Percentiles rank a stretch among this genome's conserved stretches.
These are phyloP conservation scores for Umimayanthus chanpuru DNA, from an alignment of 92 coral and sea anemone species.

Conservation along the genomic window DNA sequence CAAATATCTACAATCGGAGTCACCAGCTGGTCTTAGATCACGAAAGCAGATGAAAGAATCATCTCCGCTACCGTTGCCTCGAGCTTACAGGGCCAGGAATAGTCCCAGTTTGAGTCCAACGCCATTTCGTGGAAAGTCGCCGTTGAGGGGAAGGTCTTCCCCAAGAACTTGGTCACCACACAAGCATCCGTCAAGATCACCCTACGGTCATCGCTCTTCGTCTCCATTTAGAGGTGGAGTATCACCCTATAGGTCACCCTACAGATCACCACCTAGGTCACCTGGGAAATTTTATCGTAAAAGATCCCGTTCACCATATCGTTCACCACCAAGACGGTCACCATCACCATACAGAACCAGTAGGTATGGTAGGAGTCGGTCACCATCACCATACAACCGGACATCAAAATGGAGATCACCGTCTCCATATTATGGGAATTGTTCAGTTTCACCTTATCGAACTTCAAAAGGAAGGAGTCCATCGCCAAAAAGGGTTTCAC, in stretches of 20 bases:
- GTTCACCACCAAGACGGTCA: slow-evolving; percentile 70
- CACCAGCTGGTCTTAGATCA: slow-evolving; percentile 56
- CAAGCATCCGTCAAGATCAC: slow-evolving; percentile 85
- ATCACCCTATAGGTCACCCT: slow-evolving; percentile 72
- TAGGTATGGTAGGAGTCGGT: slow-evolving; percentile 66
- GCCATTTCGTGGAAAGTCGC: slow-evolving; percentile 61
- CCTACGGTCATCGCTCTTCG: slow-evolving; percentile 38
- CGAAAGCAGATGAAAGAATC: slow-evolving; percentile 55
- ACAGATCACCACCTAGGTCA: slow-evolving; percentile 78
- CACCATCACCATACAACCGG: slow-evolving; percentile 67
- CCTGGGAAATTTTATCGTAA: slow-evolving; percentile 68
- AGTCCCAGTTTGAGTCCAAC: slow-evolving; percentile 88
- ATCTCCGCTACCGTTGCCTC: slow-evolving; percentile 82
- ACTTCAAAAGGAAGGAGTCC: slow-evolving; percentile 57
- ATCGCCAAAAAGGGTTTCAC: slow-evolving; percentile 70
- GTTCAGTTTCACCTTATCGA: slow-evolving; percentile 65
- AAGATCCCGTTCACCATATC: slow-evolving; percentile 71
- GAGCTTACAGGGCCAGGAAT: slow-evolving; percentile 81
- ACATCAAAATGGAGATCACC: slow-evolving; percentile 68
- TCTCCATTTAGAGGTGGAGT: slow-evolving; percentile 73
- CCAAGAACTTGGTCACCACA: slow-evolving; percentile 83
- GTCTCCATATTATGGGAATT: slow-evolving; percentile 76
- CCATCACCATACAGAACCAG: slow-evolving; percentile 72
- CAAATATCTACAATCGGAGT: slow-evolving; percentile 57
- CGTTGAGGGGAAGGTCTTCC: slow-evolving; percentile 62